phyloP scores from a whole-genome alignment of 2,797 vertebrate genomes.

The Enteromius radiatus region DNA sequence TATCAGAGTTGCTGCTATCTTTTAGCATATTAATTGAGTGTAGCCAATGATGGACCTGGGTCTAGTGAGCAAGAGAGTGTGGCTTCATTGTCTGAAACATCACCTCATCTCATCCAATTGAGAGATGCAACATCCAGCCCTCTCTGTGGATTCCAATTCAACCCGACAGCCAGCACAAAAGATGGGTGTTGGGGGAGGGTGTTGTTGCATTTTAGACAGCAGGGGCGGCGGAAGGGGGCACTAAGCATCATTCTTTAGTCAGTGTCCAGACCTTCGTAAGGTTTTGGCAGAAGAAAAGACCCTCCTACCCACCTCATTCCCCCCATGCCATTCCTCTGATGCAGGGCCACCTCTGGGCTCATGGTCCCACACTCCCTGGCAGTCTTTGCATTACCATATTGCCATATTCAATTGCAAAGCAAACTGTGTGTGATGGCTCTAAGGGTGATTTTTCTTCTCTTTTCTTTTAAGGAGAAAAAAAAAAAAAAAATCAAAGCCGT shows the following conservation, averaged over 20 bases:
- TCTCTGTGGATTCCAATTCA: conserved; percentile 83
- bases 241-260: conserved; percentile 83
- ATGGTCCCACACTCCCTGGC: conserved; percentile 75
- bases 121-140: conserved; percentile 84
- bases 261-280: conserved; percentile 82
- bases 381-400: conserved; percentile 84
- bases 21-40: conserved; percentile 89
- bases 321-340: conserved; percentile 77
- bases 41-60: conserved; percentile 75
- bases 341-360: conserved; percentile 85
- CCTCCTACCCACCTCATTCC: conserved; percentile 65
- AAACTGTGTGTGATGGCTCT: conserved; percentile 81
- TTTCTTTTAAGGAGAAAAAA: conserved; percentile 51
- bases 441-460: conserved; percentile 76
- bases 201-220: conserved; percentile 49
- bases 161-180: conserved; percentile 82
- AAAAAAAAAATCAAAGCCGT: conserved; percentile 73
- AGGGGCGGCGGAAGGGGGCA: conserved; percentile 68
- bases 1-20: conserved; percentile 80
- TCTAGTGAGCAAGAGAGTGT: conserved; percentile 83
- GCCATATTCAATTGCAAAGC: conserved; percentile 87
- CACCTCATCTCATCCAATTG: conserved; percentile 86
- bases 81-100: conserved; percentile 85
- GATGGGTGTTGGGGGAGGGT: conserved; percentile 69
- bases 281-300: conserved; percentile 78